These are phyloP conservation scores for Andrena haemorrhoa DNA, from an alignment of 2,888 invertebrate species.

Conservation along the genomic window DNA sequence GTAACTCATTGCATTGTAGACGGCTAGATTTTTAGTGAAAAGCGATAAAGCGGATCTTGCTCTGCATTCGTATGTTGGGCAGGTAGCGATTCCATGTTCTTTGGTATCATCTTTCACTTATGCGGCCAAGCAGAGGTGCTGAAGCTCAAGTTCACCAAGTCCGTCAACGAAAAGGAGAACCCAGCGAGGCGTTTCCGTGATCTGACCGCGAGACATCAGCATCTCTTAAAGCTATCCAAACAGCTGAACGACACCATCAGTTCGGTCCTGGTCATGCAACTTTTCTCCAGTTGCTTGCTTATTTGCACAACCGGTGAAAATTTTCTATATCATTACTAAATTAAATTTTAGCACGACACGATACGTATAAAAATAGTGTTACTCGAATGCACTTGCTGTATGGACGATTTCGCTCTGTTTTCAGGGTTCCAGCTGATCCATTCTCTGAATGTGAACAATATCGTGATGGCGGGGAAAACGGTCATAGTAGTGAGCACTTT, in stretches of 20 bases:
- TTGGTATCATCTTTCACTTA: conserved; percentile 77
- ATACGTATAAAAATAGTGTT: background rate
- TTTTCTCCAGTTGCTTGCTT: conserved; percentile 29
- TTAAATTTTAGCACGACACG: too few species aligned
- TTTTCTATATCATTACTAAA: background rate
- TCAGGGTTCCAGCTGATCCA: conserved; percentile 39
- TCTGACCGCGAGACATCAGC: conserved; percentile 58
- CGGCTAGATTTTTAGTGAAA: background rate
- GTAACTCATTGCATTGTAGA: too few species aligned
- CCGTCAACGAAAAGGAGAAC: background rate
- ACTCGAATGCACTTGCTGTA: background rate
- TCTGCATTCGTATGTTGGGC: background rate
- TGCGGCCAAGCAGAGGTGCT: conserved; percentile 80
- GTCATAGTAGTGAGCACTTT: background rate
- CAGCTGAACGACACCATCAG: conserved; percentile 62
- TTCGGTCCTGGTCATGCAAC: conserved; percentile 8
- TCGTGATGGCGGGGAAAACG: conserved; percentile 13
- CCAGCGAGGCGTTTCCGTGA: background rate
- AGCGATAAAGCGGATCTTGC: background rate
- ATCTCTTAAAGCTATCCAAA: conserved; percentile 57
- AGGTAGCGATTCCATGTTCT: conserved; percentile 77
- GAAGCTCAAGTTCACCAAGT: conserved; percentile 26
- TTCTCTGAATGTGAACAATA: background rate
- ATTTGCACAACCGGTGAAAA: conserved; percentile 29
- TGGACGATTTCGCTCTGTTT: background rate